These are phyloP conservation scores for Nudaria mundana DNA, from an alignment of 2,888 invertebrate species.

Conservation along the genomic window DNA sequence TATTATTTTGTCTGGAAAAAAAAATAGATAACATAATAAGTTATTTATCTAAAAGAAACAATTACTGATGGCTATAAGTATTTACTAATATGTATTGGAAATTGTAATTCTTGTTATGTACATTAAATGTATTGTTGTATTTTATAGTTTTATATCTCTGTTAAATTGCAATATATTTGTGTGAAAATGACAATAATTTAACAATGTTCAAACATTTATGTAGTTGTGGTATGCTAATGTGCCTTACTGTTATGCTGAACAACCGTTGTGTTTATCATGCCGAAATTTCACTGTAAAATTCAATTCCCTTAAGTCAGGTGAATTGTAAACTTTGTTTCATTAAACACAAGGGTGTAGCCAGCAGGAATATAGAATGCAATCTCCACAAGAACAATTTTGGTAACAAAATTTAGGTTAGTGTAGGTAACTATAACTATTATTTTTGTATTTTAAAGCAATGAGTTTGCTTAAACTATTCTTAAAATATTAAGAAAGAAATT, in stretches of 20 bases:
- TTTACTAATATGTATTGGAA: background rate
- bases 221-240: constrained; percentile 41
- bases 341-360: too few species aligned
- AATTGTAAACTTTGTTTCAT: too few species aligned
- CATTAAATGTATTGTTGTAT: background rate
- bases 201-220: too few species aligned
- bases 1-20: background rate
- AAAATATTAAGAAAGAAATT: too few species aligned
- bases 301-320: too few species aligned
- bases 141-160: background rate
- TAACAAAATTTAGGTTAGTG: constrained; percentile 28
- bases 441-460: too few species aligned
- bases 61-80: background rate
- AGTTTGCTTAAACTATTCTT: too few species aligned
- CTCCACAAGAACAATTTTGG: constrained; percentile 27
- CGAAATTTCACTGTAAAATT: too few species aligned
- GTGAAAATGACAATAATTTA: constrained; percentile 29
- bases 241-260: constrained; percentile 50
- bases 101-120: background rate
- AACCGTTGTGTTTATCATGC: too few species aligned
- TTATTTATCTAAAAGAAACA: background rate
- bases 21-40: background rate
- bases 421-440: too few species aligned
- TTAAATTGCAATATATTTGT: background rate
- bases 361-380: too few species aligned